A percentile compares a stretch with the other conserved stretches of the same genome.
These are phyloP conservation scores for Stercorarius parasiticus DNA, from an alignment of 2,113 vertebrate species.

Conservation along the genomic window DNA sequence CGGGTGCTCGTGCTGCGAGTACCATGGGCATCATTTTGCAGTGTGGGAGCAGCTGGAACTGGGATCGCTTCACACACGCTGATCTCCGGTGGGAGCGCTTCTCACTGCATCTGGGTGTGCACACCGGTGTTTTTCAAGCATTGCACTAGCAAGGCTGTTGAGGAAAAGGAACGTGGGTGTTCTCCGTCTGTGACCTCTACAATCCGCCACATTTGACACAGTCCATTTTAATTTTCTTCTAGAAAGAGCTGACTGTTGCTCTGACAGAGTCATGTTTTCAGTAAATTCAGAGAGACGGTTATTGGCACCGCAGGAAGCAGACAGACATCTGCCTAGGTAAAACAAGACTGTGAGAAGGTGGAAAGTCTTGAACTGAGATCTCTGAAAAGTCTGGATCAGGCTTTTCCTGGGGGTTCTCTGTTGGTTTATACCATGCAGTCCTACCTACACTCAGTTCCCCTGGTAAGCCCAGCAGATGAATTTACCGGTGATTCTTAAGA, in stretches of 20 bases:
- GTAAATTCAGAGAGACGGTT: neutral
- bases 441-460: neutral
- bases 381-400: neutral
- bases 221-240: neutral
- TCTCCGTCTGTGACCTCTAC: neutral
- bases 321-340: neutral
- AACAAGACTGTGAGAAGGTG: neutral
- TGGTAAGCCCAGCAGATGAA: neutral
- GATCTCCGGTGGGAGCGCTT: neutral
- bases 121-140: fast-evolving
- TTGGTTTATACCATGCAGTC: neutral
- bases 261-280: neutral
- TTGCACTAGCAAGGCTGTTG: neutral
- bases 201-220: neutral
- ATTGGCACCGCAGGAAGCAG: neutral
- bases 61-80: fast-evolving
- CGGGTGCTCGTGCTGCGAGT: neutral
- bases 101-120: fast-evolving
- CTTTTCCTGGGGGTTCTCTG: neutral
- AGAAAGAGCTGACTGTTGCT: neutral
- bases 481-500: neutral
- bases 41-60: neutral
- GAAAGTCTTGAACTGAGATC: neutral
- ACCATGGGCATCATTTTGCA: fast-evolving
- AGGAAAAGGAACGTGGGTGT: neutral